Conservation (phyloP, 1,140 invertebrate species). For the Matsumurasca onukii region DNA sequence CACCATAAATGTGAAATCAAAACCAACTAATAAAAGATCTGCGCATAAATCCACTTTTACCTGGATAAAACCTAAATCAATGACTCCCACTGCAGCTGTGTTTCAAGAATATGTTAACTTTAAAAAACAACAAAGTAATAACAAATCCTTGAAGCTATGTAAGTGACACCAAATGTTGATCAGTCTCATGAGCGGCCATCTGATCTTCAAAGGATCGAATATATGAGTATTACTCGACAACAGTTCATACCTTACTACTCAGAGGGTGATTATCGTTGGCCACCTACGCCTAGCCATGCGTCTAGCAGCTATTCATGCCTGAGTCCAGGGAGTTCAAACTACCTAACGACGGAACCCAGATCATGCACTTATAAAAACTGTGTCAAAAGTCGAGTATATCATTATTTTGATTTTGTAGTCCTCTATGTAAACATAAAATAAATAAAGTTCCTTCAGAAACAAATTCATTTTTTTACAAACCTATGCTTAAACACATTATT, state of each 20-base stretch:
- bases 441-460: too few species aligned
- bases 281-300: not conserved
- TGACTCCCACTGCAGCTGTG: constrained; percentile 7
- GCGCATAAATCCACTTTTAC: not conserved
- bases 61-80: constrained; percentile 8
- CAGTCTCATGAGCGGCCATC: not conserved
- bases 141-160: not conserved
- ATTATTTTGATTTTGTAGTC: too few species aligned
- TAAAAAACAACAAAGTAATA: constrained; percentile 13
- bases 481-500: too few species aligned
- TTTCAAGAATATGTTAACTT: constrained; percentile 20
- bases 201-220: not conserved
- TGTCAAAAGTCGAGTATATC: too few species aligned
- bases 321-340: not conserved
- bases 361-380: too few species aligned
- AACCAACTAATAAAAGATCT: constrained; percentile 1
- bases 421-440: too few species aligned
- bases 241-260: not conserved
- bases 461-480: too few species aligned
- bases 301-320: not conserved
- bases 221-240: not conserved
- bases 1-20: constrained; percentile 11
- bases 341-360: too few species aligned
- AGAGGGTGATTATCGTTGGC: not conserved
- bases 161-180: not conserved